These are phyloP conservation scores for Cataglyphis rosenhaueri DNA, from an alignment of 2,888 invertebrate genomes.

Conservation along the genomic window DNA sequence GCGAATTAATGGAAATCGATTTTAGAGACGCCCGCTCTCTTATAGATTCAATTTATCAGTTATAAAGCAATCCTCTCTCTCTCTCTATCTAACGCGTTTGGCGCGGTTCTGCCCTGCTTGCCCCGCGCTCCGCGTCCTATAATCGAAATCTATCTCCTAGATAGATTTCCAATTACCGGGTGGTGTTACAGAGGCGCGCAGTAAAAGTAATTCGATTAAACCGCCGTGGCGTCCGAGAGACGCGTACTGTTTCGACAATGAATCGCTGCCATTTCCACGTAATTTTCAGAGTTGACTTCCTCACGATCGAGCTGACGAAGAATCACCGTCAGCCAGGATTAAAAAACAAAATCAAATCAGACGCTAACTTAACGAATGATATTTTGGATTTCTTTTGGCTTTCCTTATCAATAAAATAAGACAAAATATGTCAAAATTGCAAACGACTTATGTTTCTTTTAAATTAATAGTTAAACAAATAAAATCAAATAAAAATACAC, in stretches of 20 bases:
- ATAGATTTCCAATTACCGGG: constrained; percentile 46
- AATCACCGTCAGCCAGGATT: background rate
- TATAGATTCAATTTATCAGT: constrained; percentile 48
- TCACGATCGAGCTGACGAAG: background rate
- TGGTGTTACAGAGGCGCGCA: constrained; percentile 38
- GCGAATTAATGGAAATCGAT: constrained; percentile 72
- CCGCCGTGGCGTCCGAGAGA: constrained; percentile 2
- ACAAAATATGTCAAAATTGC: background rate
- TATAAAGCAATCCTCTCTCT: constrained; percentile 37
- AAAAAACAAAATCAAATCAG: constrained; percentile 29
- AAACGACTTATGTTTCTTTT: background rate
- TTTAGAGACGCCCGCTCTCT: constrained; percentile 44
- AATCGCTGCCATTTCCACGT: constrained; percentile 28
- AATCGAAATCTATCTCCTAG: constrained; percentile 62
- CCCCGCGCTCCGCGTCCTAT: background rate
- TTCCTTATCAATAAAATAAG: background rate
- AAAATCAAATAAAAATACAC: background rate
- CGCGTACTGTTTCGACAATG: constrained; percentile 30
- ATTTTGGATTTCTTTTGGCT: background rate
- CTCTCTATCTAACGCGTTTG: constrained; percentile 26
- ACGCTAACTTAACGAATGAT: constrained; percentile 18
- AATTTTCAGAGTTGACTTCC: constrained; percentile 16
- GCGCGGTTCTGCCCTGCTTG: background rate
- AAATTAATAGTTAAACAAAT: background rate
- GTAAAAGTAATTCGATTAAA: constrained; percentile 50